Percentiles rank a stretch among this genome's conserved stretches.
Conservation (phyloP, 2,113 vertebrate genomes). For the Actenoides hombroni region DNA sequence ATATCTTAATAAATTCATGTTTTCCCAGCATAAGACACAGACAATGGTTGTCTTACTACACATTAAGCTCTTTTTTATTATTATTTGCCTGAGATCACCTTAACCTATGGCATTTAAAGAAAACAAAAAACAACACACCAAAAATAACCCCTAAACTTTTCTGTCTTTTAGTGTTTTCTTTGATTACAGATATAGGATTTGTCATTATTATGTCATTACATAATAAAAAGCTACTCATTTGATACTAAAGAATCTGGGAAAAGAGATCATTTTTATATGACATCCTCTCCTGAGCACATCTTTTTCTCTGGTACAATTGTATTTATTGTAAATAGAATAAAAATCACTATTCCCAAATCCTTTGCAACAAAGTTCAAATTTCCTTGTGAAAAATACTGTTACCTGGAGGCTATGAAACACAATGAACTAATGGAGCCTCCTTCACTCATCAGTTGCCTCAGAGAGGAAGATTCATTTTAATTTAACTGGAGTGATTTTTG, state of each 20-base stretch:
- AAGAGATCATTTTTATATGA: neutral
- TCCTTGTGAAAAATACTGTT: neutral
- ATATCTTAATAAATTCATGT: neutral
- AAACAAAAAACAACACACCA: neutral
- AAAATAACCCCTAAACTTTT: neutral
- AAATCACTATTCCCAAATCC: neutral
- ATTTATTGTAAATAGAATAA: neutral
- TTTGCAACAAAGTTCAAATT: neutral
- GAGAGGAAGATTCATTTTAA: neutral
- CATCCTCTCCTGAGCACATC: neutral
- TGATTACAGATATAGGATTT: neutral
- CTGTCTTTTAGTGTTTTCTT: neutral
- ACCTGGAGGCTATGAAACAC: neutral
- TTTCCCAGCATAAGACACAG: neutral
- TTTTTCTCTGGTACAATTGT: neutral
- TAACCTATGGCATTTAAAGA: neutral
- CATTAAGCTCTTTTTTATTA: neutral
- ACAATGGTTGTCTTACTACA: neutral
- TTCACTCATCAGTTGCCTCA: neutral
- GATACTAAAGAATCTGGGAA: neutral
- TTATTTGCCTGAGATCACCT: neutral
- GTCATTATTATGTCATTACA: neutral
- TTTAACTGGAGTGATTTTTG: constrained; percentile 47
- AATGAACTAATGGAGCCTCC: neutral
- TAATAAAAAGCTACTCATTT: neutral